Percentiles rank a stretch among this genome's conserved stretches.
These are phyloP conservation scores for Diplosoma virens DNA, from an alignment of 23 tunicate species.

Conservation along the genomic window DNA sequence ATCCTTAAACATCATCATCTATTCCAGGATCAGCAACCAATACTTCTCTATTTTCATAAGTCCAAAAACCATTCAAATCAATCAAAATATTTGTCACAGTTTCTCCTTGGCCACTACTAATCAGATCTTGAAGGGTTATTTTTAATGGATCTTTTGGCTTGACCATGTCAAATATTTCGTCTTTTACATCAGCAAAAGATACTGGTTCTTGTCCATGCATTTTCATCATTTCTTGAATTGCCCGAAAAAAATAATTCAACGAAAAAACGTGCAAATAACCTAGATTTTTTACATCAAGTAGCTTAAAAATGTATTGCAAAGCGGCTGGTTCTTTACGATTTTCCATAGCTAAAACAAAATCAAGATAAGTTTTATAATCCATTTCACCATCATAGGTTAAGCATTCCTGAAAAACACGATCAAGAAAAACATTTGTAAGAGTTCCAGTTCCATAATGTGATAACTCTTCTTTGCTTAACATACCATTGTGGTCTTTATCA, in stretches of 20 bases:
- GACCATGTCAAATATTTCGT: constrained; percentile 99
- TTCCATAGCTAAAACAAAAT: constrained; percentile 98
- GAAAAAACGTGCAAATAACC: constrained; percentile 85
- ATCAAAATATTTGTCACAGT: constrained; percentile 88
- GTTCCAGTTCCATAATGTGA: constrained; percentile 94
- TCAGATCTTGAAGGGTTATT: constrained; percentile 86
- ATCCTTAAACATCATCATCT: constrained; percentile 74
- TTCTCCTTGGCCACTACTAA: constrained; percentile 96
- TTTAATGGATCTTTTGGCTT: constrained; percentile 89
- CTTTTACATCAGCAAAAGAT: constrained; percentile 96
- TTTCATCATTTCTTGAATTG: constrained; percentile 88
- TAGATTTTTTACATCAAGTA: constrained; percentile 83
- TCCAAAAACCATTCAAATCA: constrained; percentile 98
- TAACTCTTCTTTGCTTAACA: constrained; percentile 94
- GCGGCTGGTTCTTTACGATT: constrained; percentile 98
- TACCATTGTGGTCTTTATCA: constrained; percentile 98
- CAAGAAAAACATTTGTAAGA: constrained; percentile 75
- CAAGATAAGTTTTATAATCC: constrained; percentile 99
- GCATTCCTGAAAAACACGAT: constrained; percentile 96
- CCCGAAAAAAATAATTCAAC: constrained; percentile 87
- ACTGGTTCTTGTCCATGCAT: constrained; percentile 95
- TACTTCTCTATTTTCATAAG: constrained; percentile 96
- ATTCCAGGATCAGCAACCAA: constrained; percentile 77
- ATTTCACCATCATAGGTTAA: constrained; percentile 98
- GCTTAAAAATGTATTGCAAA: constrained; percentile 90